Percentiles rank a stretch among this genome's conserved stretches.
These are phyloP conservation scores for Drosophila orena DNA, from an alignment of 1,140 invertebrate species.

Conservation along the genomic window DNA sequence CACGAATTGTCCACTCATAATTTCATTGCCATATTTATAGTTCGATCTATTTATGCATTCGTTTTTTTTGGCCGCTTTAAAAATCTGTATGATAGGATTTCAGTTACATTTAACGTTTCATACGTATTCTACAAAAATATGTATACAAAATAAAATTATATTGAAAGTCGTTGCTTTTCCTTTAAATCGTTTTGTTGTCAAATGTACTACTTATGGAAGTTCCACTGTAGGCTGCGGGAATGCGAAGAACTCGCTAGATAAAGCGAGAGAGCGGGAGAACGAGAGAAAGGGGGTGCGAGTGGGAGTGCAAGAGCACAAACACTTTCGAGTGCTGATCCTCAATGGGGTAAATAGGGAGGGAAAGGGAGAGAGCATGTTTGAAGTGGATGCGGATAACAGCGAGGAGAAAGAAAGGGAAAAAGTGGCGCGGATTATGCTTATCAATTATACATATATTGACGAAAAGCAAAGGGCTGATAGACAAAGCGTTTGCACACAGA, in stretches of 20 bases:
- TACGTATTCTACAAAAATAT: no score
- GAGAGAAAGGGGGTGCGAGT: constrained; percentile 2
- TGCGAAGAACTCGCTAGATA: constrained; percentile 2
- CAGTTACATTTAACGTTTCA: no score
- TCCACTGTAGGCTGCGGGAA: constrained; percentile 4
- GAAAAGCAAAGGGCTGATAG: neutral
- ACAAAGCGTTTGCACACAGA: neutral
- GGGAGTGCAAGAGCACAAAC: constrained; percentile 25
- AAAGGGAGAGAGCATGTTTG: neutral
- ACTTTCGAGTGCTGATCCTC: constrained; percentile 17
- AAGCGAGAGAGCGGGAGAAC: no score
- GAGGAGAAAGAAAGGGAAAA: neutral
- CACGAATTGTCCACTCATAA: neutral
- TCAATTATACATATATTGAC: constrained; percentile 27
- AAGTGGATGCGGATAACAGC: constrained; percentile 11
- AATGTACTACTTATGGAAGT: neutral
- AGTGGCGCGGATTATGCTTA: constrained; percentile 22
- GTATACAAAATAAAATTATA: no score
- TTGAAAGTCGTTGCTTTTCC: no score
- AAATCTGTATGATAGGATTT: no score
- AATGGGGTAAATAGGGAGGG: neutral
- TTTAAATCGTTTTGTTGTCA: neutral
- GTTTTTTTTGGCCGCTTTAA: neutral
- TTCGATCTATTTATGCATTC: no score
- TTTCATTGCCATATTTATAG: neutral